phyloP scores from a whole-genome alignment of 2,113 vertebrate species.

The Odontesthes bonariensis region DNA sequence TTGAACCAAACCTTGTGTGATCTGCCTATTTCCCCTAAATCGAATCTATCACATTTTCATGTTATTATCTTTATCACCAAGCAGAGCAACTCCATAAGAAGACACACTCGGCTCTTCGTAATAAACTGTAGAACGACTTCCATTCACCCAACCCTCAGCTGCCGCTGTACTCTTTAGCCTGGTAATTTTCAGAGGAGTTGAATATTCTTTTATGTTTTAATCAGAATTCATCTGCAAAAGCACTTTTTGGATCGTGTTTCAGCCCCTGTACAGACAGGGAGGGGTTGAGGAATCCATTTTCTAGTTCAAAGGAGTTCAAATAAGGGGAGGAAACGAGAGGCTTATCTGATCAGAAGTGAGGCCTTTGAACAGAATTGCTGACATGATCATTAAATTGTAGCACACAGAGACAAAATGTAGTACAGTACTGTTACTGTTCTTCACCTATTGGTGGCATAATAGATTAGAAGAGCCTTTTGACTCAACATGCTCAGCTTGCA shows the following conservation, averaged over 20 bases:
- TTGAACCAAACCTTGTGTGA: background rate
- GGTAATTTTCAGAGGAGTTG: conserved; percentile 37
- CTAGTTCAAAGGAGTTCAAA: conserved; percentile 79
- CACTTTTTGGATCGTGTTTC: conserved; percentile 59
- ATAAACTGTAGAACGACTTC: background rate
- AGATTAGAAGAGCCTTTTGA: conserved; percentile 73
- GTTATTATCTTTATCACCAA: conserved; percentile 6
- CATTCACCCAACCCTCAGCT: background rate
- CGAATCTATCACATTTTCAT: conserved; percentile 24
- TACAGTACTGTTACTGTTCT: conserved; percentile 74
- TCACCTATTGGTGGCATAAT: conserved; percentile 76
- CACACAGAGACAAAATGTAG: conserved; percentile 63
- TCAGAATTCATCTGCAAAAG: conserved; percentile 66
- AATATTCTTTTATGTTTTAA: conserved; percentile 69
- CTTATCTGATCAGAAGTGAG: conserved; percentile 78
- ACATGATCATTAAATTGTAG: conserved; percentile 79
- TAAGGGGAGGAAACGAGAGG: conserved; percentile 60
- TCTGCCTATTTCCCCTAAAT: conserved; percentile 2
- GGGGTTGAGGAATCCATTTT: conserved; percentile 65
- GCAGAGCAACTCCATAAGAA: background rate
- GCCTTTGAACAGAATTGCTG: conserved; percentile 83
- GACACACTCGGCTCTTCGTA: conserved; percentile 18
- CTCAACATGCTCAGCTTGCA: conserved; percentile 72
- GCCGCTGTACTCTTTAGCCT: conserved; percentile 11
- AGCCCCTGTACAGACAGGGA: conserved; percentile 50